These are phyloP conservation scores for Schizopygopsis malacanthus DNA, from an alignment of 2,797 vertebrate species.

Conservation along the genomic window DNA sequence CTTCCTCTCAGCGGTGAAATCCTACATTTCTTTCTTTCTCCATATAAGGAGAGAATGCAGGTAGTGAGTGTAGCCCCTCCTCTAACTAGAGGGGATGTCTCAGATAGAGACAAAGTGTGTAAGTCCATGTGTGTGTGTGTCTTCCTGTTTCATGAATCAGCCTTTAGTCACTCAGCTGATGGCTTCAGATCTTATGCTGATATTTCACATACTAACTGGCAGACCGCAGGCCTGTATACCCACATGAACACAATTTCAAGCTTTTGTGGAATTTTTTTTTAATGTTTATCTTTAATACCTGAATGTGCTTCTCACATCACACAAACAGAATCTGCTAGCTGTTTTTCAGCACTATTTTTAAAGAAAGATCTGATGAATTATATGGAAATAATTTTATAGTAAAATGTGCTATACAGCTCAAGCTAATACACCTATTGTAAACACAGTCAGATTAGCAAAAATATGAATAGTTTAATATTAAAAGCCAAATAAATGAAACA, in stretches of 20 bases:
- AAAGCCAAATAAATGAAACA: neutral
- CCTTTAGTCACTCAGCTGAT: conserved; percentile 37
- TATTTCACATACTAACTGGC: neutral
- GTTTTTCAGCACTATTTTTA: neutral
- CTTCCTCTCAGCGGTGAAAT: conserved; percentile 33
- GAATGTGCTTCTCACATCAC: neutral
- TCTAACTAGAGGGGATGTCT: conserved; percentile 25
- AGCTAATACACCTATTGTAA: neutral
- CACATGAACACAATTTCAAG: neutral
- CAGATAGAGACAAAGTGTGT: conserved; percentile 26
- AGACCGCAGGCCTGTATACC: neutral
- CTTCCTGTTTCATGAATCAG: conserved; percentile 45
- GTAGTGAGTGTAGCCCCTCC: conserved; percentile 57
- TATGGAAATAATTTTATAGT: neutral
- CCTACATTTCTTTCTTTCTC: conserved; percentile 51
- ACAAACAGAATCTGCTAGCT: neutral
- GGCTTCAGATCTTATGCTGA: conserved; percentile 7
- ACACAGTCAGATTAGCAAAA: neutral
- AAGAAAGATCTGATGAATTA: neutral
- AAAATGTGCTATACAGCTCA: neutral
- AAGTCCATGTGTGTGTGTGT: conserved; percentile 11
- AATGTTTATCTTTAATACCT: neutral
- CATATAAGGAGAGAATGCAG: conserved; percentile 64
- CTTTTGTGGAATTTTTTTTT: neutral
- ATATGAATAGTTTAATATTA: neutral